These are phyloP conservation scores for Montifringilla adamsi DNA, from an alignment of 2,113 vertebrate species.

Conservation along the genomic window DNA sequence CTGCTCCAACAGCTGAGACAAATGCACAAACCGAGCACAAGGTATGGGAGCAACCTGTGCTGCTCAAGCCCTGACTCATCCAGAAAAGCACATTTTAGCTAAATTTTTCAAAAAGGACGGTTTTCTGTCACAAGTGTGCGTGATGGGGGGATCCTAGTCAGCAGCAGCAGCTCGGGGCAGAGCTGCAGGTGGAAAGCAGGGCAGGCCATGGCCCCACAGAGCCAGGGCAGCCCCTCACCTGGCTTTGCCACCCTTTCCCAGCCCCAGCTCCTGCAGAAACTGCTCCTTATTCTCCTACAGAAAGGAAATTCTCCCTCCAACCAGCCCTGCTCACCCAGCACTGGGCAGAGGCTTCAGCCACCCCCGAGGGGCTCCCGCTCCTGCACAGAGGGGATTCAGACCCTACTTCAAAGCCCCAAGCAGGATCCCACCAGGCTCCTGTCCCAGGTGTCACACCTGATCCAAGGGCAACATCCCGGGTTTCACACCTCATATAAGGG, in stretches of 20 bases:
- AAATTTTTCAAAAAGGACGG: background rate
- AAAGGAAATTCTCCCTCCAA: background rate
- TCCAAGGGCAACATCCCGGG: background rate
- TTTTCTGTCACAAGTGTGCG: rapidly evolving
- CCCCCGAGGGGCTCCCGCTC: rapidly evolving
- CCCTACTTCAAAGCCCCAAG: background rate
- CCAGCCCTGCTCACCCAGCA: background rate
- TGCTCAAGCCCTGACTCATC: background rate
- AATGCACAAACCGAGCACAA: background rate
- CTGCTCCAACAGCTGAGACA: background rate
- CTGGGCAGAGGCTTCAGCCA: background rate
- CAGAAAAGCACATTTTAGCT: background rate
- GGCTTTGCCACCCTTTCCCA: background rate
- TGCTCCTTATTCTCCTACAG: background rate
- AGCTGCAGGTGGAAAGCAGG: background rate
- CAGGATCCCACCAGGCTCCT: background rate
- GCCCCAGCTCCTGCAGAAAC: background rate
- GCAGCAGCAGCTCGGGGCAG: background rate
- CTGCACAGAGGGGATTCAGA: background rate
- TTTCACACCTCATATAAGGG: background rate
- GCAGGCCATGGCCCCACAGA: rapidly evolving
- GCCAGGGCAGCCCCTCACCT: background rate
- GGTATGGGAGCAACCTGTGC: background rate
- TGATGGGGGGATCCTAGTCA: background rate
- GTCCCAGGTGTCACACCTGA: background rate